Percentiles rank a stretch among this genome's conserved stretches.
Evolutionary conservation across 1,140 invertebrate genomes (phyloP).

Genomic region (Telenomus remus): DNA sequence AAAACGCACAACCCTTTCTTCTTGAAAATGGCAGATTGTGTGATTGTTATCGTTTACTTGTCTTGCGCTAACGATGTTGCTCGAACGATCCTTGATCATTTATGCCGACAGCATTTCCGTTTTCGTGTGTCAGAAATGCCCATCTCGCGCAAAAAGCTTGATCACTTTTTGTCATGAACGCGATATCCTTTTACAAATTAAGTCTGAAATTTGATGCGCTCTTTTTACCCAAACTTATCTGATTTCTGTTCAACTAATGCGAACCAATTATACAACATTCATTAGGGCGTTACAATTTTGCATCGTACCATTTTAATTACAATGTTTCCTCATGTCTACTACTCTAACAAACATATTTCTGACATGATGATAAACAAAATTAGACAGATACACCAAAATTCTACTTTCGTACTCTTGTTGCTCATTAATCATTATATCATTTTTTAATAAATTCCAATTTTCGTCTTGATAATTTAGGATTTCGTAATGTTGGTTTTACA

Average conservation of each 20-base stretch:
- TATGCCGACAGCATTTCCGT: constrained; percentile 52
- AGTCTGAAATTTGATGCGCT: constrained; percentile 13
- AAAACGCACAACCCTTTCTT: constrained; percentile 36
- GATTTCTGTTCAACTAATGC: constrained; percentile 20
- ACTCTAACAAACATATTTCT: no score
- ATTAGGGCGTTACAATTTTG: background rate
- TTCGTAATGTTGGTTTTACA: no score
- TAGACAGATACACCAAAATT: no score
- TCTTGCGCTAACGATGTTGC: constrained; percentile 53
- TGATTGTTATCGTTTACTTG: constrained; percentile 51
- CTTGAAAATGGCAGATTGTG: constrained; percentile 27
- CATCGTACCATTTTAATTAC: no score
- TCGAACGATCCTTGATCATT: constrained; percentile 52
- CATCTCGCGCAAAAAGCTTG: constrained; percentile 33
- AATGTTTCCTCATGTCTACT: no score
- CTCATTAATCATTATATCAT: no score
- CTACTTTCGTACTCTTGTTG: no score
- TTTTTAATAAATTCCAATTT: no score
- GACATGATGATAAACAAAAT: no score
- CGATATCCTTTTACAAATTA: constrained; percentile 40
- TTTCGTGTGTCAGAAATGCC: constrained; percentile 39
- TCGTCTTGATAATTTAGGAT: no score
- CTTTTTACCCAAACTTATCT: constrained; percentile 19
- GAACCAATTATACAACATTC: background rate
- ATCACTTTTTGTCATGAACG: constrained; percentile 41